Evolutionary conservation across 2,888 invertebrate species (phyloP).

Genomic region (Pardosa pseudoannulata): DNA sequence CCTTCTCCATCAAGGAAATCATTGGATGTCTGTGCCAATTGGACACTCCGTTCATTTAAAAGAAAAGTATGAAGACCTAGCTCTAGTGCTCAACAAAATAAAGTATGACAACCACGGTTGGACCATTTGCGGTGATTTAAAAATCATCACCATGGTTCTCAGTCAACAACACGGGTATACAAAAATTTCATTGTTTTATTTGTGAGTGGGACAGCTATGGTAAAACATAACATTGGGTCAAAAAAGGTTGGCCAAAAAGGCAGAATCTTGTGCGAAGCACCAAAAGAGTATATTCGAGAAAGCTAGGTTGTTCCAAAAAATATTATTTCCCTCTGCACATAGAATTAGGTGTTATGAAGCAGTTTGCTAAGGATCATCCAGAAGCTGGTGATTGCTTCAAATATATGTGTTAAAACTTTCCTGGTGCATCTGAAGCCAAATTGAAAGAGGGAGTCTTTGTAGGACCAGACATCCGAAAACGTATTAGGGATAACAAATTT

Average conservation of each 20-base stretch:
- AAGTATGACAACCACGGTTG: conserved; percentile 10
- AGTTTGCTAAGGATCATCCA: conserved; percentile 58
- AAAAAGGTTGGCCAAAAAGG: conserved; percentile 2
- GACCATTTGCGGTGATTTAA: conserved; percentile 26
- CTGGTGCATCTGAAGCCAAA: conserved; percentile 22
- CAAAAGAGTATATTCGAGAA: not conserved
- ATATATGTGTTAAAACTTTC: conserved; percentile 51
- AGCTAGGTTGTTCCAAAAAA: not conserved
- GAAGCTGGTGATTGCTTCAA: conserved; percentile 70
- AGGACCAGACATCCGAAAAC: conserved; percentile 50
- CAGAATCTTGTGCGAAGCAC: not conserved
- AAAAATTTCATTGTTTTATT: conserved; percentile 1
- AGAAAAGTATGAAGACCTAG: conserved; percentile 73
- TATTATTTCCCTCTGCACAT: conserved; percentile 73
- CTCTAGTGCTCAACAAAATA: conserved; percentile 26
- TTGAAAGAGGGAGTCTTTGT: conserved; percentile 40
- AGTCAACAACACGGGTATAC: conserved; percentile 5
- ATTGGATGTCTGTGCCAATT: conserved; percentile 75
- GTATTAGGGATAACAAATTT: conserved; percentile 65
- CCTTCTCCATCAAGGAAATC: conserved; percentile 64
- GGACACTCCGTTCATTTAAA: conserved; percentile 75
- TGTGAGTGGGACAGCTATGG: conserved; percentile 25
- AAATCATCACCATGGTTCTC: conserved; percentile 25
- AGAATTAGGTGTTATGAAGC: conserved; percentile 75
- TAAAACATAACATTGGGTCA: not conserved